Evolutionary conservation across 2,113 vertebrate genomes (phyloP), one percentile per base, ranked within the genome.

Genomic region (Crotalus tigris): DNA sequence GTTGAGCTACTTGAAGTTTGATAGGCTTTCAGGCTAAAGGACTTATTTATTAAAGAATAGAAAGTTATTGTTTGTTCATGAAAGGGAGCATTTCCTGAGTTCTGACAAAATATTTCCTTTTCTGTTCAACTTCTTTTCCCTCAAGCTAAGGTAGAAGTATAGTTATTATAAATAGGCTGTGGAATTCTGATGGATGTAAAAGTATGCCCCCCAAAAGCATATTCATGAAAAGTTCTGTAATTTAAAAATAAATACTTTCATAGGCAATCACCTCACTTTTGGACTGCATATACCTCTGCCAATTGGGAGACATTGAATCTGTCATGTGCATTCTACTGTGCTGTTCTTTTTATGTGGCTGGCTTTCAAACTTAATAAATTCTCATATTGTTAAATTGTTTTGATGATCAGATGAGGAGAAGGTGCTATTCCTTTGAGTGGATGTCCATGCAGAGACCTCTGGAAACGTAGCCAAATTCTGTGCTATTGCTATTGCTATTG

Each of bases 51-150:
- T 54, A 51, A 29, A 91, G 49, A 17, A 94, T 12, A 2, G 21
- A 96, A 94, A 51, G 29, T 89, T 0, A 53, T 92, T 96, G 10
- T 33, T 90, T 55, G 3, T 55, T 89, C 87, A 26, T 85, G 64
- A 93, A 75, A 75, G 15, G 87, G 92, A 0, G 2, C 39, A 15
- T 39, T 59, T 39, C 1, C 3, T 75, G 85, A 94, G 3, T 23
- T 94, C 46, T 95, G 96, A 33, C 21, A 94, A 87, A 6, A 92
- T 1, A 0, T 93, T 94, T 46, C 58, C 15, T 90, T 33, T 93
- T 93, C 11, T 39, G 19, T 33, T 89, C 8, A 4, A 58, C n/a
- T 75, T 17, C 59, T 49, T 5, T 13, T 69, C 49, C 61, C 39
- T 64, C 92, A 69, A 81, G 58, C 6, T 59, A 88, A 9, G 75